Base-by-base conservation (phyloP, 2,888 invertebrate species). In the Erebia aethiops region DNA sequence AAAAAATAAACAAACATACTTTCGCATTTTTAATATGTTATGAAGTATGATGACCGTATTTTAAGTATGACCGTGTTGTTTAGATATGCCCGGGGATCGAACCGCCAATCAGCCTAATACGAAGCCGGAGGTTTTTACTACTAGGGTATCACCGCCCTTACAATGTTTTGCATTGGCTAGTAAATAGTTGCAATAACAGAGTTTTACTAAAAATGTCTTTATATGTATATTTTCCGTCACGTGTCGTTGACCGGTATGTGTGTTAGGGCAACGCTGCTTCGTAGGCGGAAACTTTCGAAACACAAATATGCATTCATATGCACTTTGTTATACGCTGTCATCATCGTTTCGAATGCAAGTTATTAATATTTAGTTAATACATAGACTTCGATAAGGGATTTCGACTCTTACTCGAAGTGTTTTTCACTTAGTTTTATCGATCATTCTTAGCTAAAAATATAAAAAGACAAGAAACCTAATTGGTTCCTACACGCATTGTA, bases 181-280 rank as follows among this genome's bases (percentile, higher is more conserved):
- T 2, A 16, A 63, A 5, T 26, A 16, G 18, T 14, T 16, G 35
- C 41, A 16, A 51, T 35, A 41, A 0, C 35, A 35, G 35, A 0
- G 35, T 35, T 35, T 35, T 35, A 35, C 35, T 35, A 35, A 51
- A 49, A 66, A 54, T 61, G 58, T n/a, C 35, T 51, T 54, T 65
- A 68, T 49, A 68, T n/a, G n/a, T 5, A 51, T 51, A 51, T 51
- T 51, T n/a, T 70, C 54, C 61, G 41, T 68, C 72, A 72, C 35
- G 75, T 76, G 88, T 84, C 87, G 84, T 78, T 77, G 87, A 86
- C 84, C 86, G 80, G 74, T 77, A 84, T 81, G 71, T 77, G 71
- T 87, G 82, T 83, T 80, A 75, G 69, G 74, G 75, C 75, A 14
- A 73, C 71, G 73, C 75, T 72, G 75, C 77, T 71, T 75, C 62